Evolutionary conservation across 2,888 invertebrate genomes (phyloP).

Genomic region (Leptarthrus brevirostris): DNA sequence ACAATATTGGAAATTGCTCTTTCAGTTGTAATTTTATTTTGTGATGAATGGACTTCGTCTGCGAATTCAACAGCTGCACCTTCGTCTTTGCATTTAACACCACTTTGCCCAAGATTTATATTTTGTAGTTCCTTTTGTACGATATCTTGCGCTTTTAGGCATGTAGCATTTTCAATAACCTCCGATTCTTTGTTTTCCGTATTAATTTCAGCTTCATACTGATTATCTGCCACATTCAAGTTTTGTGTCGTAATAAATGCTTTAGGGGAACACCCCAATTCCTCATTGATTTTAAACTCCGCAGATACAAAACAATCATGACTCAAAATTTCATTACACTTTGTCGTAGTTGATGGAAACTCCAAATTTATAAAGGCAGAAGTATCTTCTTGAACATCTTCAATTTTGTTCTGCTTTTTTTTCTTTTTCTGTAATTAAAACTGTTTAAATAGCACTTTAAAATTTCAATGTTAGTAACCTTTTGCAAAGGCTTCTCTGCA

Average conservation of each 20-base stretch:
- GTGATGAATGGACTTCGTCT: neutral
- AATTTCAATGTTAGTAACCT: no score
- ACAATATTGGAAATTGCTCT: neutral
- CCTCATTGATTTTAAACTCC: slow-evolving; percentile 50
- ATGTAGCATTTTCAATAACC: no score
- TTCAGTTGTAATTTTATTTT: neutral
- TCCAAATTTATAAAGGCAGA: slow-evolving; percentile 50
- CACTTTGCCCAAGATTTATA: neutral
- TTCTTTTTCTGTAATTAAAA: slow-evolving; percentile 61
- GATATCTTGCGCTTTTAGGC: neutral
- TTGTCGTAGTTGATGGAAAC: slow-evolving; percentile 54
- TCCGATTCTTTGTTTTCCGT: no score
- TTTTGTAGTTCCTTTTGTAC: neutral
- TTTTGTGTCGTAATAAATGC: no score
- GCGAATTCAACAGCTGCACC: slow-evolving; percentile 50
- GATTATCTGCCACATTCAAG: no score
- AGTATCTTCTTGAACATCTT: slow-evolving; percentile 32
- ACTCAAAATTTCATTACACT: slow-evolving; percentile 54
- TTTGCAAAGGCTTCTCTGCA: slow-evolving; percentile 63
- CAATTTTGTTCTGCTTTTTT: slow-evolving; percentile 34
- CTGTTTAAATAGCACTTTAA: no score
- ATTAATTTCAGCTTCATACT: no score
- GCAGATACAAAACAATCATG: slow-evolving; percentile 56
- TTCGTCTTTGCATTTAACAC: slow-evolving; percentile 52
- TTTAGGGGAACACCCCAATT: neutral